Percentiles rank a stretch among this genome's conserved stretches.
Evolutionary conservation across 2,888 invertebrate species (phyloP).

Genomic region (Archaeoteleia sp.): DNA sequence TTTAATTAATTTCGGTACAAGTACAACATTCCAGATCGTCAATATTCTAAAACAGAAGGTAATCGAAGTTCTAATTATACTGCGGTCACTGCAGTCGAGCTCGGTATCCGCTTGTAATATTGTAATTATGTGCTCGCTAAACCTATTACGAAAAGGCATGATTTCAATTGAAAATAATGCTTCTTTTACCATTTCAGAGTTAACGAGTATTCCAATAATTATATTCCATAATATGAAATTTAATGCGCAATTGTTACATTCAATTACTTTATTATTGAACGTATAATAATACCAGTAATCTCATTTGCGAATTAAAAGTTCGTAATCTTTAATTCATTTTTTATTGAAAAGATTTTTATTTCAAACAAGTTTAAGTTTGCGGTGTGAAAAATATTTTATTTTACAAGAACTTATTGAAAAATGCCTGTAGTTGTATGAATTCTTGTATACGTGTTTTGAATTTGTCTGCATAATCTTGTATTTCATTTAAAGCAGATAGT

Average conservation of each 20-base stretch:
- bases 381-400: too few species aligned
- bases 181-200: constrained; percentile 1
- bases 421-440: too few species aligned
- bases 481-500: too few species aligned
- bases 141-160: constrained; percentile 17
- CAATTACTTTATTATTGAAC: background rate
- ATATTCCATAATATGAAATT: constrained; percentile 2
- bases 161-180: constrained; percentile 17
- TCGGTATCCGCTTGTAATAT: constrained; percentile 22
- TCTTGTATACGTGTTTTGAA: too few species aligned
- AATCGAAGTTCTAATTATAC: constrained; percentile 22
- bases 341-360: background rate
- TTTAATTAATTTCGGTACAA: constrained; percentile 17
- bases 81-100: constrained; percentile 10
- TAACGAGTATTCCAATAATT: constrained; percentile 5
- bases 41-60: constrained; percentile 8
- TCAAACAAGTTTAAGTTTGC: background rate
- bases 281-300: background rate
- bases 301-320: too few species aligned
- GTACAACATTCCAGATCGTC: background rate
- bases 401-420: too few species aligned
- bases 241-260: background rate
- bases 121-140: constrained; percentile 19
- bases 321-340: background rate
- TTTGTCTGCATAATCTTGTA: too few species aligned